Evolutionary conservation across 1,140 invertebrate species (phyloP).

Genomic region (Drosophila sulfurigaster): DNA sequence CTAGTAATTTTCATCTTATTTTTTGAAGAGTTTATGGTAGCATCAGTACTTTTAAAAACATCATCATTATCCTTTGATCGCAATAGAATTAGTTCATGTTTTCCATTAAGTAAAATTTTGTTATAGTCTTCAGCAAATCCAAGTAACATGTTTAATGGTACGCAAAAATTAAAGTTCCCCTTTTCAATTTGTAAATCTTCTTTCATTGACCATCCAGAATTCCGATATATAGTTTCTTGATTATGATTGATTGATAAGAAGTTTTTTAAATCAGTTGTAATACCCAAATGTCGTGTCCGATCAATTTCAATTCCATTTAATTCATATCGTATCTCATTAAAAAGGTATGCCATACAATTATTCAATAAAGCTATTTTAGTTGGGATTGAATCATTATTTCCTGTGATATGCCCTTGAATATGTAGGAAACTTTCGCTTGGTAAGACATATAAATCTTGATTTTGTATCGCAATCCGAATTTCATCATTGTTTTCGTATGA

Average conservation of each 20-base stretch:
- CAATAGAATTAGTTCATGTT: conserved; percentile 5
- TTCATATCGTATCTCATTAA: no score
- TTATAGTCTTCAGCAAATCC: no score
- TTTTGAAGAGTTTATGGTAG: background rate
- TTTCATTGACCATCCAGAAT: conserved; percentile 2
- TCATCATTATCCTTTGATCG: conserved; percentile 1
- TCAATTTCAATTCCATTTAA: background rate
- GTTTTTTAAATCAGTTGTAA: conserved; percentile 6
- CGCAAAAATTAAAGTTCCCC: no score
- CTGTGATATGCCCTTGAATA: conserved; percentile 4
- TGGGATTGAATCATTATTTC: background rate
- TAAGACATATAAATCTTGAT: conserved; percentile 53
- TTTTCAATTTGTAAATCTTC: background rate
- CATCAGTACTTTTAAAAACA: background rate
- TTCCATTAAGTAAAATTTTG: conserved; percentile 6
- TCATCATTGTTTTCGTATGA: conserved; percentile 21
- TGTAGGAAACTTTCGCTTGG: background rate
- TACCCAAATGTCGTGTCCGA: conserved; percentile 2
- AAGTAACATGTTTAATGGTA: no score
- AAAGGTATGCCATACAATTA: background rate
- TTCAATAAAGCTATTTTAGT: background rate
- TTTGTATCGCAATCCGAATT: conserved; percentile 36
- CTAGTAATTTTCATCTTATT: background rate
- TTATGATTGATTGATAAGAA: conserved; percentile 5
- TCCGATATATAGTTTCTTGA: background rate